Evolutionary conservation across 2,113 vertebrate species (phyloP).

Genomic region (Lichenostomus cassidix): DNA sequence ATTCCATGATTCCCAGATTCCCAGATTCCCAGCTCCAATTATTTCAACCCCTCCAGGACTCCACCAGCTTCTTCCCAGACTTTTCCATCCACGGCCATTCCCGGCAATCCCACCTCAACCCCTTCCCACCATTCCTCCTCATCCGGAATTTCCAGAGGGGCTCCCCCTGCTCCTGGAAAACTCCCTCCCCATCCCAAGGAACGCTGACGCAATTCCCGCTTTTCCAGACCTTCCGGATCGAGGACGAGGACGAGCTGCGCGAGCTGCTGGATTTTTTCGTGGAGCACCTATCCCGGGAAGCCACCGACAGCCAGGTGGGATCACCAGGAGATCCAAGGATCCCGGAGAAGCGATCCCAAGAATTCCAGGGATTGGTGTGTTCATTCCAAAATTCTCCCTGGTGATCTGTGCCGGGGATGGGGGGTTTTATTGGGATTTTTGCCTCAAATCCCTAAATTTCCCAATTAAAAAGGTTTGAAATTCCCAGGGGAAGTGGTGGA

Average conservation of each 20-base stretch:
- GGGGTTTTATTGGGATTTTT: neutral
- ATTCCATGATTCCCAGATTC: neutral
- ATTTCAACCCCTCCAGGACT: neutral
- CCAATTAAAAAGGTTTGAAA: neutral
- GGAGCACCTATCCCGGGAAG: neutral
- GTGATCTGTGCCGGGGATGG: neutral
- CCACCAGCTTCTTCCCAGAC: neutral
- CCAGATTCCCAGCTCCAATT: too few relatives aligned
- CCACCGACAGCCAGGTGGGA: neutral
- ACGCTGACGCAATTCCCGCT: neutral
- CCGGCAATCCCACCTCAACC: accelerated
- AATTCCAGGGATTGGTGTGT: accelerated
- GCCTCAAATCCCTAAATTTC: neutral
- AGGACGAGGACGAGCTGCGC: neutral
- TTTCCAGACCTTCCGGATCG: slow-evolving; percentile 1
- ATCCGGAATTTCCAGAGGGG: neutral
- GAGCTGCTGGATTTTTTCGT: slow-evolving; percentile 29
- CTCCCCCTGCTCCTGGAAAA: neutral
- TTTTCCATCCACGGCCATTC: neutral
- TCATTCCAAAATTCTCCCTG: neutral
- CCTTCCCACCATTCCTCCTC: neutral
- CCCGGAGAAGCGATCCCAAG: neutral
- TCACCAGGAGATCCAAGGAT: neutral
- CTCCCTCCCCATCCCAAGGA: too few relatives aligned
- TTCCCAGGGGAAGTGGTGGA: neutral